phyloP scores from a whole-genome alignment of 2,888 invertebrate species.

The Folsomia candida region DNA sequence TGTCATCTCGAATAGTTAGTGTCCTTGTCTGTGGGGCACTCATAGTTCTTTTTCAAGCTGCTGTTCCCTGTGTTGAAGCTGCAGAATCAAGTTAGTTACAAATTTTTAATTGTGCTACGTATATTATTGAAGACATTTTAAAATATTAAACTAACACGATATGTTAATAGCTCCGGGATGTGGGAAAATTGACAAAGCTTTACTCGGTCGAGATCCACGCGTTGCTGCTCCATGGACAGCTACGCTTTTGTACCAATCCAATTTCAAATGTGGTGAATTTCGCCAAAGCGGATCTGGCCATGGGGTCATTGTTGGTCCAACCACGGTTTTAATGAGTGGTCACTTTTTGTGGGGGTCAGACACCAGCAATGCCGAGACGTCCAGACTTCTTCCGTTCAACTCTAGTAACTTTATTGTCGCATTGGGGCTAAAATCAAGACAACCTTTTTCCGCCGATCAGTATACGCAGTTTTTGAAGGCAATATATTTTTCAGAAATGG shows the following conservation, averaged over 20 bases:
- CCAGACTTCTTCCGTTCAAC: slow-evolving; percentile 16
- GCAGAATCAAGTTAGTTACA: slow-evolving; percentile 15
- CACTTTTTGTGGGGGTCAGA: slow-evolving; percentile 16
- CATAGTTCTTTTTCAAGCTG: too few relatives aligned
- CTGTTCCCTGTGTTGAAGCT: too few relatives aligned
- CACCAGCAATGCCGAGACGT: neutral
- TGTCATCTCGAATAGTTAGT: too few relatives aligned
- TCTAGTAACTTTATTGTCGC: slow-evolving; percentile 32
- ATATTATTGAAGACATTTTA: neutral
- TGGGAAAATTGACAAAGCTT: slow-evolving; percentile 31
- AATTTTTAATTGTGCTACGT: neutral
- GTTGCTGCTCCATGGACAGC: slow-evolving; percentile 36
- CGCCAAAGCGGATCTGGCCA: slow-evolving; percentile 35
- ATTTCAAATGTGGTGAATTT: slow-evolving; percentile 31
- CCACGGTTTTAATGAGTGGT: slow-evolving; percentile 33
- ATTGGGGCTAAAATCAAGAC: slow-evolving; percentile 31
- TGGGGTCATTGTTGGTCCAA: slow-evolving; percentile 40
- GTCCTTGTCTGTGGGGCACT: too few relatives aligned
- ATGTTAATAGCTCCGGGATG: slow-evolving; percentile 22
- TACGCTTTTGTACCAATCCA: slow-evolving; percentile 35
- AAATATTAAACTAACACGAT: neutral
- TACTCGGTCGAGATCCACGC: slow-evolving; percentile 24
- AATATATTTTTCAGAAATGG: neutral
- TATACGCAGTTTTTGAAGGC: slow-evolving; percentile 40
- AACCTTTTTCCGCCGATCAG: slow-evolving; percentile 28